Evolutionary conservation across 2,888 invertebrate species (phyloP).

Genomic region (Amphipyra berbera): DNA sequence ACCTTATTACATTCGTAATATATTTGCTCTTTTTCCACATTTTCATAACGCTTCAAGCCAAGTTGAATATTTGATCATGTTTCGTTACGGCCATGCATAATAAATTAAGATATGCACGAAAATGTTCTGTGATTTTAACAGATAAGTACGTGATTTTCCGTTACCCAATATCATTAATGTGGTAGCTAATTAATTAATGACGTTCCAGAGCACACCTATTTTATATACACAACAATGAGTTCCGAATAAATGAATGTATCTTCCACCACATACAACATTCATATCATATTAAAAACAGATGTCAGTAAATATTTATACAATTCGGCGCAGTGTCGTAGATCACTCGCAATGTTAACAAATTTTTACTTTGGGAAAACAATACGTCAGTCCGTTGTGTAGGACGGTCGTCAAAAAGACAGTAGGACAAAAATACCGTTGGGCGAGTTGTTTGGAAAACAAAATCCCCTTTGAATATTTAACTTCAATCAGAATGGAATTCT

Average conservation of each 20-base stretch:
- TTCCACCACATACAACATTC: slow-evolving; percentile 13
- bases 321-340: neutral
- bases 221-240: slow-evolving; percentile 9
- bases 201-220: slow-evolving; percentile 2
- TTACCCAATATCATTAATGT: slow-evolving; percentile 35
- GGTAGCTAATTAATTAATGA: slow-evolving; percentile 33
- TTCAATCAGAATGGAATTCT: slow-evolving; percentile 34
- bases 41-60: slow-evolving; percentile 4
- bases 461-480: slow-evolving; percentile 43
- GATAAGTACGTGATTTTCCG: slow-evolving; percentile 22
- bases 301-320: slow-evolving; percentile 16
- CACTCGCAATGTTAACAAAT: slow-evolving; percentile 14
- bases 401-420: slow-evolving; percentile 8
- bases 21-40: slow-evolving; percentile 5
- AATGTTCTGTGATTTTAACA: slow-evolving; percentile 19
- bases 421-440: slow-evolving; percentile 5
- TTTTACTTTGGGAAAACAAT: slow-evolving; percentile 12
- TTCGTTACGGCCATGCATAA: neutral
- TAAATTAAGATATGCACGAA: slow-evolving; percentile 17
- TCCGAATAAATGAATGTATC: slow-evolving; percentile 10
- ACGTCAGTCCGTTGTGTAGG: neutral
- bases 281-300: slow-evolving; percentile 23
- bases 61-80: slow-evolving; percentile 13
- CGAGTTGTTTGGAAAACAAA: slow-evolving; percentile 32
- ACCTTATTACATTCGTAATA: neutral